phyloP scores from a whole-genome alignment of 2,888 invertebrate species.

The Rhyacophila evoluta region DNA sequence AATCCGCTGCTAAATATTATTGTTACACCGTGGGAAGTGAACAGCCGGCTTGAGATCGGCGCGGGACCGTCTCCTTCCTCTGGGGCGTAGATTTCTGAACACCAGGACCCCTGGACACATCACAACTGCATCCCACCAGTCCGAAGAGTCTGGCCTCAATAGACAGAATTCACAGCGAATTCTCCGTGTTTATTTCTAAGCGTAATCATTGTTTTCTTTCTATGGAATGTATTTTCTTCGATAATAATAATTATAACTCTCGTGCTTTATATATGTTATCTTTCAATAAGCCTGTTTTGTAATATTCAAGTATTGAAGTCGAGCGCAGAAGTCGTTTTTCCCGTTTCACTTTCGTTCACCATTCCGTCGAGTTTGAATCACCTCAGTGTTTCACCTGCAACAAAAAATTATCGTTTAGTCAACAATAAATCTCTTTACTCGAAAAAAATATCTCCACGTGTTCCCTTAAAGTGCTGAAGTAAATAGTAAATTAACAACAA shows the following conservation, averaged over 20 bases:
- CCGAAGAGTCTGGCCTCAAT: conserved; percentile 20
- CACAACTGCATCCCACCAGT: conserved; percentile 14
- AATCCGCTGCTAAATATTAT: background rate
- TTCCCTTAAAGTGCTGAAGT: no score
- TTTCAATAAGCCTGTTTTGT: background rate
- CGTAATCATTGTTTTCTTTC: background rate
- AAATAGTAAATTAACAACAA: no score
- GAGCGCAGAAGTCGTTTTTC: background rate
- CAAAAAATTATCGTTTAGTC: no score
- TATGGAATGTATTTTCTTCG: background rate
- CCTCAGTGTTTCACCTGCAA: background rate
- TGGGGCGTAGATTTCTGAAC: conserved; percentile 68
- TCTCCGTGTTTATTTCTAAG: no score
- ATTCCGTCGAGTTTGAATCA: background rate
- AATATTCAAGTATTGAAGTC: background rate
- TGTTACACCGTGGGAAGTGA: background rate
- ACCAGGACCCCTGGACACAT: conserved; percentile 3
- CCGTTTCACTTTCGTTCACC: conserved; percentile 8
- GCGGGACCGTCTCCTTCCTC: conserved; percentile 67
- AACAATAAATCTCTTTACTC: no score
- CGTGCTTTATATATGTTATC: background rate
- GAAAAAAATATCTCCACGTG: no score
- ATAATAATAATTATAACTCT: no score
- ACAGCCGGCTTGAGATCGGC: background rate
- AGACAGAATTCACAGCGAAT: background rate